Base-by-base conservation (phyloP, 1,140 invertebrate genomes). In the Sitobion miscanthi region DNA sequence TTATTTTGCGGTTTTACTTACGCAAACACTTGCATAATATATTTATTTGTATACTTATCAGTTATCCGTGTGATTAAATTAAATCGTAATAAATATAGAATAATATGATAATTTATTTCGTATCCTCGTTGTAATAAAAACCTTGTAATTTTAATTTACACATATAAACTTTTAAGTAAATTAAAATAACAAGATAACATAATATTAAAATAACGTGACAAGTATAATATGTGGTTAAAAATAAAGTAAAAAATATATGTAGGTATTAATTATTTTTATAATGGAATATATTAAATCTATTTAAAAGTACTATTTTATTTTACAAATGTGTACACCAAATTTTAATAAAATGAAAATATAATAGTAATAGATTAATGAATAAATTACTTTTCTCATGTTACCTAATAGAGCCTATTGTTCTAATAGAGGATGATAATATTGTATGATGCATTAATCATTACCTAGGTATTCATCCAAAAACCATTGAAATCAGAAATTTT, bases 101-200 rank as follows among this genome's bases (percentile, higher is more conserved):
- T 83, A 83, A 83, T 38, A 83, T 42, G 38, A 83, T 83, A 83
- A 42, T 83, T 42, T 42, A 38, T 38, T 42, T 83, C 21, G 8
- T 83, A 38, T 83, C 35, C 77, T 83, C 38, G 9, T 42, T 42
- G 82, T 23, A 38, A 38, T 7, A 83, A 83, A 82, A 35, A 23
- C 35, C 82, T 83, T 42, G 82, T 83, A 38, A 83, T 83, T 69
- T 69, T 42, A 38, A 83, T 83, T 83, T 83, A 83, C 35, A 82
- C n/a, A 82, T 11, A 83, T 83, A 83, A 42, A 83, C 38, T 83
- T 38, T 83, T 38, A 83, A 38, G 35, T 83, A 83, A 42, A 83
- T 83, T 83, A 38, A 83, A 83, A 83, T 38, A 38, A 83, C 82
- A 83, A 25, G 82, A 83, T 83, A 83, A 83, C 38, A 38, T 42